These are phyloP conservation scores for Chirona hameri DNA, from an alignment of 2,888 invertebrate species.

Conservation along the genomic window DNA sequence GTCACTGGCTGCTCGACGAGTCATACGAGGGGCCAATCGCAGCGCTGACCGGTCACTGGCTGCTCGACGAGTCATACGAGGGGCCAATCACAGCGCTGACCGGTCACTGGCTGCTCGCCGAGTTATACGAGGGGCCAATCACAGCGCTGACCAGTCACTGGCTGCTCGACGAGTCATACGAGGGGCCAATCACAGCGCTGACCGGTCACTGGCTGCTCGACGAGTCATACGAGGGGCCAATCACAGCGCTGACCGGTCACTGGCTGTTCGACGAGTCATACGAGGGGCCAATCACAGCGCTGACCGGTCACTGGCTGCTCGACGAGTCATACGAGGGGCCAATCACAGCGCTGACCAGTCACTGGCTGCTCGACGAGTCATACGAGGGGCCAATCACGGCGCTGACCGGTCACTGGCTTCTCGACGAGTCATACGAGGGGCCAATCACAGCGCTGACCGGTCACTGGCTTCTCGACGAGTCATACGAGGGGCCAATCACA, in stretches of 20 bases:
- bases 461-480: no score
- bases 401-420: no score
- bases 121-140: conserved; percentile 43
- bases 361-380: no score
- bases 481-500: conserved; percentile 43
- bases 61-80: conserved; percentile 43
- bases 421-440: conserved; percentile 43
- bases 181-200: background rate
- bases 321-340: conserved; percentile 43
- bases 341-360: background rate
- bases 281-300: conserved; percentile 43
- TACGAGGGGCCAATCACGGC: conserved; percentile 43
- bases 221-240: no score
- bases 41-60: background rate
- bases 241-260: no score
- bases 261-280: conserved; percentile 45
- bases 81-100: background rate
- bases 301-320: no score
- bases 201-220: no score
- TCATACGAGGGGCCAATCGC: conserved; percentile 43
- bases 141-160: background rate
- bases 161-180: conserved; percentile 43
- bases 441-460: background rate
- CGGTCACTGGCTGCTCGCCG: no score
- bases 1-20: no score